Evolutionary conservation across 2,888 invertebrate genomes (phyloP).

Genomic region (Lampropteryx suffumata): DNA sequence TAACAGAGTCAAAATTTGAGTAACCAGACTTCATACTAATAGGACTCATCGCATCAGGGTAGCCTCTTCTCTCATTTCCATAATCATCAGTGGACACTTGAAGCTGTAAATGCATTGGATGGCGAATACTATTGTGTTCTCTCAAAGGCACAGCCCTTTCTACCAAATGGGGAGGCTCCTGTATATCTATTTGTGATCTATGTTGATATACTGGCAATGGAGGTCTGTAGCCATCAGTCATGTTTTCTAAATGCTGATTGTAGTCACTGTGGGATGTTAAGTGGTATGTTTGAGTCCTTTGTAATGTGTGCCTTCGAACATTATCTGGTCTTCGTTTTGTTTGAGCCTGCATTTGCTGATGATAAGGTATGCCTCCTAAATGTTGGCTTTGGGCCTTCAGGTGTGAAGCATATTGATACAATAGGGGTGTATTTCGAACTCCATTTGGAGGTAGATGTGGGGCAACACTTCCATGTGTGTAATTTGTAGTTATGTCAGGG

Average conservation of each 20-base stretch:
- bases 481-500: slow-evolving; percentile 74
- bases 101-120: slow-evolving; percentile 68
- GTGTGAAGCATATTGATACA: slow-evolving; percentile 78
- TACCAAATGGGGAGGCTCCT: slow-evolving; percentile 60
- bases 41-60: slow-evolving; percentile 67
- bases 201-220: slow-evolving; percentile 64
- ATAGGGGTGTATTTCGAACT: slow-evolving; percentile 65
- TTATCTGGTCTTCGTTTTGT: slow-evolving; percentile 65
- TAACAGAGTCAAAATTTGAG: slow-evolving; percentile 70
- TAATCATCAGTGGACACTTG: slow-evolving; percentile 76
- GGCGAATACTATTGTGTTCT: slow-evolving; percentile 64
- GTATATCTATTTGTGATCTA: slow-evolving; percentile 71
- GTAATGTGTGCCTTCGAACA: slow-evolving; percentile 68
- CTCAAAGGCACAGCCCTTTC: slow-evolving; percentile 66
- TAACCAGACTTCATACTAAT: slow-evolving; percentile 72
- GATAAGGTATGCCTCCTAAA: slow-evolving; percentile 64
- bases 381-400: slow-evolving; percentile 76
- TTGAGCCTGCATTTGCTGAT: slow-evolving; percentile 63
- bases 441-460: slow-evolving; percentile 60
- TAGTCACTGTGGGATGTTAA: slow-evolving; percentile 78
- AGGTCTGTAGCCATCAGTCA: slow-evolving; percentile 60
- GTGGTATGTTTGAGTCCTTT: slow-evolving; percentile 78
- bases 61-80: slow-evolving; percentile 55
- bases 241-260: slow-evolving; percentile 72
- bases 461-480: slow-evolving; percentile 57